These are phyloP conservation scores for Hypothenemus hampei DNA, from an alignment of 1,140 invertebrate genomes.

Conservation along the genomic window DNA sequence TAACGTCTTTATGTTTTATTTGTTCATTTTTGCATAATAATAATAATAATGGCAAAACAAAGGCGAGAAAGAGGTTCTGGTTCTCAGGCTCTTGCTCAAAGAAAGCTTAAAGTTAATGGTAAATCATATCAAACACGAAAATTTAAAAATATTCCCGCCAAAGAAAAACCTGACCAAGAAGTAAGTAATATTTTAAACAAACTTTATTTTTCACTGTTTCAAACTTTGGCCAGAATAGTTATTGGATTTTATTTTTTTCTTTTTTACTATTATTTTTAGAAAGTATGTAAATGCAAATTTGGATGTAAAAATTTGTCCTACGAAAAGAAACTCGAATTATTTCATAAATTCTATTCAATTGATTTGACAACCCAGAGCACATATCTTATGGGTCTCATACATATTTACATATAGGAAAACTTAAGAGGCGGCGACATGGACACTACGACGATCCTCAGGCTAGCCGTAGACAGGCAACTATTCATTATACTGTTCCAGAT, in stretches of 20 bases:
- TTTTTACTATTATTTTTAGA: conserved; percentile 10
- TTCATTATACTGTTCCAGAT: too few relatives aligned
- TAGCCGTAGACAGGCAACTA: too few relatives aligned
- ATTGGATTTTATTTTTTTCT: background rate
- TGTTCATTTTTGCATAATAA: too few relatives aligned
- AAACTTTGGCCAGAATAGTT: too few relatives aligned
- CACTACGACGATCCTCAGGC: too few relatives aligned
- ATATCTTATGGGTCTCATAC: conserved; percentile 14
- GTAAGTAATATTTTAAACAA: too few relatives aligned
- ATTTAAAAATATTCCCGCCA: background rate
- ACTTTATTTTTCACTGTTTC: too few relatives aligned
- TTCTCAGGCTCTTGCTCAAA: too few relatives aligned
- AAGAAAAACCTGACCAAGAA: too few relatives aligned
- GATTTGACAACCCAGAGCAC: conserved; percentile 1
- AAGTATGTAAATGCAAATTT: conserved; percentile 20
- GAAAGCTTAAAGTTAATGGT: background rate
- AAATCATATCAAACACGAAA: conserved; percentile 8
- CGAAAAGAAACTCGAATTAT: conserved; percentile 12
- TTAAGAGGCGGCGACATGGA: conserved; percentile 16
- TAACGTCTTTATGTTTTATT: too few relatives aligned
- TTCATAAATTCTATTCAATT: conserved; percentile 10
- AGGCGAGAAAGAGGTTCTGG: too few relatives aligned
- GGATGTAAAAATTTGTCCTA: conserved; percentile 7
- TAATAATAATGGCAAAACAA: too few relatives aligned
- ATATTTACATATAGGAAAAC: background rate